phyloP scores from a whole-genome alignment of 2,888 invertebrate species.

The Elegia similella region DNA sequence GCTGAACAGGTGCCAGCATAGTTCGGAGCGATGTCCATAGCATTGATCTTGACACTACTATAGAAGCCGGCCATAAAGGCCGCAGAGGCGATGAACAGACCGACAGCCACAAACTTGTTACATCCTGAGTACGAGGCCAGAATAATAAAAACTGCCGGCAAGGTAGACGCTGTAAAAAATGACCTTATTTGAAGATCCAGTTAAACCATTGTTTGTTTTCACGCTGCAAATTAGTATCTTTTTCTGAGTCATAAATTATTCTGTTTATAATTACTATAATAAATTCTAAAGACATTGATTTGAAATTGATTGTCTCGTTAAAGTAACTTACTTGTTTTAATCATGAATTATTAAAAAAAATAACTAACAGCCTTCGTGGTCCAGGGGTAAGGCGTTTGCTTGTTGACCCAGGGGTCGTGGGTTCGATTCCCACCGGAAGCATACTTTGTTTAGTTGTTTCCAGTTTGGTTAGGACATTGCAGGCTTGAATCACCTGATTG shows the following conservation, averaged over 20 bases:
- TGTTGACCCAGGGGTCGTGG: too few species aligned
- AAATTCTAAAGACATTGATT: background rate
- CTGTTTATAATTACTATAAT: background rate
- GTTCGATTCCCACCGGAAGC: too few species aligned
- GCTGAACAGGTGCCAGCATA: slow-evolving; percentile 85
- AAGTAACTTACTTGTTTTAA: too few species aligned
- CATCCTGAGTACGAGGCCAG: slow-evolving; percentile 84
- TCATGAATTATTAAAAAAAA: too few species aligned
- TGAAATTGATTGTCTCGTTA: too few species aligned
- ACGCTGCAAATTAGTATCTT: background rate
- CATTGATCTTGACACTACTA: slow-evolving; percentile 85
- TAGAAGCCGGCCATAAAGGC: slow-evolving; percentile 87
- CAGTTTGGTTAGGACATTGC: too few species aligned
- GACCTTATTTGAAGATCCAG: slow-evolving; percentile 1
- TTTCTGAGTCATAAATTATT: background rate
- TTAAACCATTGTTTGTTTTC: background rate
- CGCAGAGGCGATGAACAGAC: slow-evolving; percentile 83
- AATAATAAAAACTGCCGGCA: slow-evolving; percentile 83
- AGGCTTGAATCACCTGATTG: too few species aligned
- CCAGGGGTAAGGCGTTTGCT: too few species aligned
- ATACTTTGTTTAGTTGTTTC: too few species aligned
- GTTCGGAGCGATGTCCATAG: slow-evolving; percentile 84
- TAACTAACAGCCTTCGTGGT: too few species aligned
- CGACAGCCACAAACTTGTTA: slow-evolving; percentile 67
- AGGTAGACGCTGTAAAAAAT: slow-evolving; percentile 76